phyloP scores from a whole-genome alignment of 2,797 vertebrate species.

The Malacoraja senta region DNA sequence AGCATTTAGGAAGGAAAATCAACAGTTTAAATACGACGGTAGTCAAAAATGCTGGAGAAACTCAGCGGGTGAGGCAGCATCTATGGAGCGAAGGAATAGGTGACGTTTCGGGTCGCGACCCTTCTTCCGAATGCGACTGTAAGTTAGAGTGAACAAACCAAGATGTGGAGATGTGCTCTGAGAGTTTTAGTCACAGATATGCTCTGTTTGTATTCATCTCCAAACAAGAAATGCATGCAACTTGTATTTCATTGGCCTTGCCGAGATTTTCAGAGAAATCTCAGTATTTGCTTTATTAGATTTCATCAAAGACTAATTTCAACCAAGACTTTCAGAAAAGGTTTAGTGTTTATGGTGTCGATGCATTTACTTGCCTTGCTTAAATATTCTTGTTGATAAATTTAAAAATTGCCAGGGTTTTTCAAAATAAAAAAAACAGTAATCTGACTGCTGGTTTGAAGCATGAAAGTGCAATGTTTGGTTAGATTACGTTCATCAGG shows the following conservation, averaged over 20 bases:
- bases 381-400: not conserved
- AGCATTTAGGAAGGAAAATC: not conserved
- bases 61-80: no score
- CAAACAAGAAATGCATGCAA: no score
- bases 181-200: no score
- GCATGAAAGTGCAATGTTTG: no score
- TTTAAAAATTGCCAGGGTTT: not conserved
- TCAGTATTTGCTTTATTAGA: not conserved
- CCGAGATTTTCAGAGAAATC: not conserved
- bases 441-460: no score
- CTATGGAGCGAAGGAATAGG: no score
- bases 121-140: no score
- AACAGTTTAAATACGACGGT: no score
- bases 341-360: not conserved
- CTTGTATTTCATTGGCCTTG: not conserved
- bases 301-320: not conserved
- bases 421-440: not conserved
- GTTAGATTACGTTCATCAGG: no score
- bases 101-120: no score
- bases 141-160: not conserved
- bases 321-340: not conserved
- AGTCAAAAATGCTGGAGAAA: no score
- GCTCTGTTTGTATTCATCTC: no score
- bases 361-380: not conserved
- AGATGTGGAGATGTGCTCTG: not conserved